Evolutionary conservation across 2,797 vertebrate genomes (phyloP), one percentile per base, ranked within the genome.

Genomic region (Hephaestus fuliginosus): DNA sequence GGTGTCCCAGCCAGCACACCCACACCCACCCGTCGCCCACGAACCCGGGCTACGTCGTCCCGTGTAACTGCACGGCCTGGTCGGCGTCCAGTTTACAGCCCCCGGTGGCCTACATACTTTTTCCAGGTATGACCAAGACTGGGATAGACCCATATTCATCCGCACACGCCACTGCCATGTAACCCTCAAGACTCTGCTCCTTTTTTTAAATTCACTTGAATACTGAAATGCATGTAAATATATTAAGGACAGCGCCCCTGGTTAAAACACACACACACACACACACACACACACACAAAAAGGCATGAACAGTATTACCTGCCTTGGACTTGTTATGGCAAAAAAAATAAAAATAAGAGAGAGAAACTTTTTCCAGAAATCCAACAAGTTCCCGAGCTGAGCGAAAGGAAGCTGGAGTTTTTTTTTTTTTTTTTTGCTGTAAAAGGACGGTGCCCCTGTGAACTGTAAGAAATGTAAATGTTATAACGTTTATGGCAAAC

Each of bases 1-100:
- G 97, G 91, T 99, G 98, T 94, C 97, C 97, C 78, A 97, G 97
- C 89, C 98, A 99, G 94, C 98, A 99, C 93, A 99, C 98, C 90
- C 98, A 99, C 96, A 99, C 98, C 86, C 98, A 99, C 95, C 98
- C 98, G 90, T 99, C 98, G 92, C 98, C 98, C 81, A 99, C 98
- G 84, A 99, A 99, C 95, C 98, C 98, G 55, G 98, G 98, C 90
- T 99, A 99, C 84, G 98, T 99, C 78, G 98, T 99, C 91, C 98
- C 98, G 74, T 99, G 98, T 96, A 99, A 99, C 97, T 99, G 98
- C 97, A 96, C 96, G 18, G 98, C 98, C 91, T 99, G 98, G 98
- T 99, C 98, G 76, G 83, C 98, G 83, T 99, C 98, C 81, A 99
- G 96, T 96, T 97, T 99, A 97, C 98, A 99, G 93, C 98, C 98